Evolutionary conservation across 1,140 invertebrate genomes (phyloP).

Genomic region (Drosophila yakuba): DNA sequence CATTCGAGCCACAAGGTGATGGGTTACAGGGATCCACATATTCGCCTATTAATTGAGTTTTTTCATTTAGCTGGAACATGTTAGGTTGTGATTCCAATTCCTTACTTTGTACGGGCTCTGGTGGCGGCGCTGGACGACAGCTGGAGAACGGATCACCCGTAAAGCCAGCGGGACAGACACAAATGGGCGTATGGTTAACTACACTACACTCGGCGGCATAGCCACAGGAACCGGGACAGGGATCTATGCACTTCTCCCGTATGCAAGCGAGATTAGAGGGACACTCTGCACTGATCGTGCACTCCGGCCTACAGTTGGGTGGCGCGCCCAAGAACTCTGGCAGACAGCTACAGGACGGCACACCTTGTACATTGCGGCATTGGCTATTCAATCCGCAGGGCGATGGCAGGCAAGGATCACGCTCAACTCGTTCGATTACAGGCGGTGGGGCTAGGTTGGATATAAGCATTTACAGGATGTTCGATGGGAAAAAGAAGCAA

Average conservation of each 20-base stretch:
- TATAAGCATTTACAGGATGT: background rate
- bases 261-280: constrained; percentile 91
- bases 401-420: constrained; percentile 90
- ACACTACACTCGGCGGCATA: constrained; percentile 93
- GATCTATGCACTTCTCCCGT: constrained; percentile 93
- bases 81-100: constrained; percentile 78
- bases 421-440: constrained; percentile 84
- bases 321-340: constrained; percentile 90
- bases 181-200: constrained; percentile 93
- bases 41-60: constrained; percentile 86
- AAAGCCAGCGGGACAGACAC: constrained; percentile 90
- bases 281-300: constrained; percentile 93
- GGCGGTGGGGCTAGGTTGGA: constrained; percentile 60
- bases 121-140: constrained; percentile 86
- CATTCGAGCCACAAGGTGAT: constrained; percentile 92
- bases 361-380: constrained; percentile 89
- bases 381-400: constrained; percentile 91
- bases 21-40: constrained; percentile 91
- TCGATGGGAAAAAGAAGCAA: background rate
- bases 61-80: constrained; percentile 69
- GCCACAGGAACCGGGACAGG: constrained; percentile 93
- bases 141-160: constrained; percentile 94
- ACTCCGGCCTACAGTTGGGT: constrained; percentile 93
- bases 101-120: constrained; percentile 86
- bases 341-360: constrained; percentile 92